These are phyloP conservation scores for Pollimyrus isidori DNA, from an alignment of 2,113 vertebrate genomes.

Conservation along the genomic window DNA sequence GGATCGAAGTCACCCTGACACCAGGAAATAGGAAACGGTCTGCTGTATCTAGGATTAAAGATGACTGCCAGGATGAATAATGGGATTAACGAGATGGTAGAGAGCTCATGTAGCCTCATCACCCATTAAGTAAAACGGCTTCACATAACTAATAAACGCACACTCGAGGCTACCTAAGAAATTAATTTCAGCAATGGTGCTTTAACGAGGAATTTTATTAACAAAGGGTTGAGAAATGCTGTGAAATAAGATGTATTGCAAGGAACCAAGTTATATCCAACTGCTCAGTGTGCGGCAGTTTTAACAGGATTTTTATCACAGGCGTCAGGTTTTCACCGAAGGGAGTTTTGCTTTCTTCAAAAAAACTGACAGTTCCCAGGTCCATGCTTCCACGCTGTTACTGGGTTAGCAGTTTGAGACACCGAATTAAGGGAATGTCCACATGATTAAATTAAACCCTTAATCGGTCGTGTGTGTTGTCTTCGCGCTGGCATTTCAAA, in stretches of 20 bases:
- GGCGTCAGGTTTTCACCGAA: neutral
- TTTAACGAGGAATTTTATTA: neutral
- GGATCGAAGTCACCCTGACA: slow-evolving; percentile 35
- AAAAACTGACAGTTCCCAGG: neutral
- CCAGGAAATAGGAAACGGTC: slow-evolving; percentile 31
- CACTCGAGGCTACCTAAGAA: slow-evolving; percentile 7
- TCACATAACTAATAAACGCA: slow-evolving; percentile 13
- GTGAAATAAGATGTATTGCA: neutral
- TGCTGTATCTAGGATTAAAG: slow-evolving; percentile 46
- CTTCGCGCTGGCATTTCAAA: slow-evolving; percentile 20
- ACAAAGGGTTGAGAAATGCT: neutral
- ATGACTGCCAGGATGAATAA: slow-evolving; percentile 44
- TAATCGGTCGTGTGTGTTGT: slow-evolving; percentile 14
- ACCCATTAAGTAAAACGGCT: slow-evolving; percentile 13
- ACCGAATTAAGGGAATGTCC: neutral
- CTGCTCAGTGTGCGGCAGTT: neutral
- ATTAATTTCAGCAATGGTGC: neutral
- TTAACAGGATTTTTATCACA: neutral
- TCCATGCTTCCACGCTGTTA: neutral
- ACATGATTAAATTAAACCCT: slow-evolving; percentile 7
- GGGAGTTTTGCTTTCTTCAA: neutral
- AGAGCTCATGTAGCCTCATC: slow-evolving; percentile 16
- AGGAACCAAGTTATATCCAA: neutral
- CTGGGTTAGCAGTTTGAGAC: neutral
- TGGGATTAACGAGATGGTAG: slow-evolving; percentile 50